Conservation (phyloP, 2,797 vertebrate genomes). For the Melanotaenia maccullochi region DNA sequence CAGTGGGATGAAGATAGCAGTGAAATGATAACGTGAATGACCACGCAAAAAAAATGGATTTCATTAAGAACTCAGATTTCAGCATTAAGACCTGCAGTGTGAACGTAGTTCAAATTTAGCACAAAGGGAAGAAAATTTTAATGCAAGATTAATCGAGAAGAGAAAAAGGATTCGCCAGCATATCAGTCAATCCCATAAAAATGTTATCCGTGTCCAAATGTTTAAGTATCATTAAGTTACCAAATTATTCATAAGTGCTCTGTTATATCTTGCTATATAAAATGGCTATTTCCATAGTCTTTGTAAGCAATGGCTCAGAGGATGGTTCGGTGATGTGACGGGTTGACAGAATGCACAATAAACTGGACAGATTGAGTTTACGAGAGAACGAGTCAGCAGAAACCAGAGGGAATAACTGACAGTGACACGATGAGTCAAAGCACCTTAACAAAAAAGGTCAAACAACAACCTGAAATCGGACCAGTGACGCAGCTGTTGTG, state of each 20-base stretch:
- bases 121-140: constrained; percentile 15
- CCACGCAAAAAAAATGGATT: no score
- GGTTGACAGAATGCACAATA: constrained; percentile 55
- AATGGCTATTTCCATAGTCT: constrained; percentile 81
- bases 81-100: no score
- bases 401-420: constrained; percentile 41
- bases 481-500: constrained; percentile 68
- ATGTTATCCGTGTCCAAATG: constrained; percentile 46
- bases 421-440: constrained; percentile 45
- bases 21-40: no score
- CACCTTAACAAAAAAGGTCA: constrained; percentile 49
- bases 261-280: constrained; percentile 68
- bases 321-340: constrained; percentile 49
- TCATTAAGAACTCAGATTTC: no score
- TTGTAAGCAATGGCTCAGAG: constrained; percentile 69
- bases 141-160: constrained; percentile 14
- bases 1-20: no score
- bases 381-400: constrained; percentile 24
- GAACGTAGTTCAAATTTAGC: constrained; percentile 18
- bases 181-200: constrained; percentile 46
- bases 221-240: constrained; percentile 44
- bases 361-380: constrained; percentile 43
- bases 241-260: constrained; percentile 70
- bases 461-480: constrained; percentile 45
- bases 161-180: constrained; percentile 39